Percentiles rank a stretch among this genome's conserved stretches.
Conservation (phyloP, 2,888 invertebrate species). For the Diabrotica balteata region DNA sequence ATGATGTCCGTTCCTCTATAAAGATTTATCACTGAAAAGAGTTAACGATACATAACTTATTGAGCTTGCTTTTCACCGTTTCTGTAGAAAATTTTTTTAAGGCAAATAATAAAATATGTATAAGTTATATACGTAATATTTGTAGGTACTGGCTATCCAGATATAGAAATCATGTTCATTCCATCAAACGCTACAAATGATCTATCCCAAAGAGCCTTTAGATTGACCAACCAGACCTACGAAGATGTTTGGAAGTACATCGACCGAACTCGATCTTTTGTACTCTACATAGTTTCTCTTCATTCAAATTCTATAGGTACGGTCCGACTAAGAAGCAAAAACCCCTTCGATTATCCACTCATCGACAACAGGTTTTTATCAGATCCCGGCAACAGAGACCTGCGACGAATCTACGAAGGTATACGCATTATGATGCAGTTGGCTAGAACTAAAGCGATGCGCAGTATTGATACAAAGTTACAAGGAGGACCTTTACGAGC, state of each 20-base stretch:
- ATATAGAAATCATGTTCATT: slow-evolving; percentile 55
- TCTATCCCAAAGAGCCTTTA: slow-evolving; percentile 39
- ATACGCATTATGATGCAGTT: slow-evolving; percentile 57
- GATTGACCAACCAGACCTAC: slow-evolving; percentile 44
- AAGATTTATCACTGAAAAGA: no score
- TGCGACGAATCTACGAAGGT: slow-evolving; percentile 64
- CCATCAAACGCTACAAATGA: slow-evolving; percentile 59
- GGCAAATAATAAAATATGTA: no score
- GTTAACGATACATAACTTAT: no score
- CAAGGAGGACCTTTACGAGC: slow-evolving; percentile 45
- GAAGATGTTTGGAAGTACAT: slow-evolving; percentile 58
- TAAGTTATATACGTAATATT: neutral
- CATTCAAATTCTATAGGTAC: slow-evolving; percentile 63
- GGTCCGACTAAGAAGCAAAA: slow-evolving; percentile 60
- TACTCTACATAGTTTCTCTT: slow-evolving; percentile 45
- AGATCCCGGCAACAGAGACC: slow-evolving; percentile 58
- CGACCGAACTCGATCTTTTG: slow-evolving; percentile 30
- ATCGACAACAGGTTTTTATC: slow-evolving; percentile 74
- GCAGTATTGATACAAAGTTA: slow-evolving; percentile 61
- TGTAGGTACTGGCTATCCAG: slow-evolving; percentile 41
- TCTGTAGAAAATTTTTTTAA: no score
- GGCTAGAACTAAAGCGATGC: slow-evolving; percentile 63
- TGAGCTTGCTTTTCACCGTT: no score
- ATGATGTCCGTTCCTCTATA: no score
- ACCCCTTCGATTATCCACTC: slow-evolving; percentile 59